Percentiles rank a stretch among this genome's conserved stretches.
These are phyloP conservation scores for Nemotelus nigrinus DNA, from an alignment of 2,888 invertebrate species.

Conservation along the genomic window DNA sequence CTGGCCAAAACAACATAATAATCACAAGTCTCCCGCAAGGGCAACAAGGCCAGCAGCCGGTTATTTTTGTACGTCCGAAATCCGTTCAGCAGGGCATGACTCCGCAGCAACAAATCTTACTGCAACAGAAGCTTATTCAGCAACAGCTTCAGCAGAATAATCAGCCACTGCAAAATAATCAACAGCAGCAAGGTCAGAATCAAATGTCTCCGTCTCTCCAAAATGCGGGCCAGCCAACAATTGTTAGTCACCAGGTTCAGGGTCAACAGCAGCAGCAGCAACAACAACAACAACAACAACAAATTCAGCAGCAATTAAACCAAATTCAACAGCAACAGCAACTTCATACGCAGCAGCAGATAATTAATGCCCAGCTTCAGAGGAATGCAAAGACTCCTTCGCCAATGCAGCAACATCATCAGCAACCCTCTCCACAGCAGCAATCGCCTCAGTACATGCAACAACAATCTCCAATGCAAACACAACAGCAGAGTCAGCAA, in stretches of 20 bases:
- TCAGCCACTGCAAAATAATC: conserved; percentile 51
- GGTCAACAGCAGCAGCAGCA: conserved; percentile 59
- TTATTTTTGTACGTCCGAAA: conserved; percentile 49
- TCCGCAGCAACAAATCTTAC: conserved; percentile 50
- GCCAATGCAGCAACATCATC: conserved; percentile 51
- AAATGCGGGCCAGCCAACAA: conserved; percentile 53
- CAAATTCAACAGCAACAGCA: conserved; percentile 59
- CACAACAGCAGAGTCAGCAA: conserved; percentile 55
- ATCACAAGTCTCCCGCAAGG: conserved; percentile 46
- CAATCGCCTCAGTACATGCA: conserved; percentile 53
- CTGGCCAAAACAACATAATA: conserved; percentile 48
- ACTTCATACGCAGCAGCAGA: conserved; percentile 35
- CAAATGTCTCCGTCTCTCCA: conserved; percentile 50
- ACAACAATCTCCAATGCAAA: conserved; percentile 41
- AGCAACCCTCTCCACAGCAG: conserved; percentile 53
- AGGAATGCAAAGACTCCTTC: conserved; percentile 43
- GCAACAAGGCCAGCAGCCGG: conserved; percentile 52
- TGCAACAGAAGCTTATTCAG: conserved; percentile 41
- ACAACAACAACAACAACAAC: conserved; percentile 60
- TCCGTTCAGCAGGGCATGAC: conserved; percentile 45
- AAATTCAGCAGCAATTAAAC: conserved; percentile 53
- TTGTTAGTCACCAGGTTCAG: conserved; percentile 46
- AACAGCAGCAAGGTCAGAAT: conserved; percentile 51
- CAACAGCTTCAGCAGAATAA: conserved; percentile 28
- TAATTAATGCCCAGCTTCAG: conserved; percentile 32